These are phyloP conservation scores for Acanthosepion pharaonis DNA, from an alignment of 2,888 invertebrate genomes.

Conservation along the genomic window DNA sequence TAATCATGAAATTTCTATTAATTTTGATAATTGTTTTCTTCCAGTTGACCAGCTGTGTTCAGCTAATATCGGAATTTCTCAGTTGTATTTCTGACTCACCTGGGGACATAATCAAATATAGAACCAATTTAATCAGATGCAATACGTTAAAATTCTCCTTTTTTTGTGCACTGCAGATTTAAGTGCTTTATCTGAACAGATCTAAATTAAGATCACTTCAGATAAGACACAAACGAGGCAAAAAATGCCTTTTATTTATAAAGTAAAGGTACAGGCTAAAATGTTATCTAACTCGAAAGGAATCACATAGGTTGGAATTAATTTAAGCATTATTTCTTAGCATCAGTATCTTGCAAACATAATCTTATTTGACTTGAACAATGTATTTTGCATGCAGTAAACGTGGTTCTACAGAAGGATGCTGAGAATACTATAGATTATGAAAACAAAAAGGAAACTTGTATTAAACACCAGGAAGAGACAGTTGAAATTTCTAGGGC, in stretches of 20 bases:
- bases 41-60: conserved; percentile 4
- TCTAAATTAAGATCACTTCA: background rate
- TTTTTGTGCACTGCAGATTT: background rate
- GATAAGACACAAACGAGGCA: background rate
- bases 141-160: background rate
- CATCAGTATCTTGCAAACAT: too few species aligned
- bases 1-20: conserved; percentile 9
- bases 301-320: too few species aligned
- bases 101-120: background rate
- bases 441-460: too few species aligned
- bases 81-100: background rate
- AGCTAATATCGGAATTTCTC: background rate
- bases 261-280: too few species aligned
- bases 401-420: too few species aligned
- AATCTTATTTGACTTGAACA: too few species aligned
- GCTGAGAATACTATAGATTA: too few species aligned
- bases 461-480: too few species aligned
- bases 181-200: background rate
- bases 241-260: background rate
- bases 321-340: too few species aligned
- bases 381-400: too few species aligned
- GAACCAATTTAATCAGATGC: background rate
- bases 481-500: too few species aligned
- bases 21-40: background rate
- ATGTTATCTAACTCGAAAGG: too few species aligned